Percentiles rank a stretch among this genome's conserved stretches.
Conservation (phyloP, 2,888 invertebrate genomes). For the Drosophila setosimentum region DNA sequence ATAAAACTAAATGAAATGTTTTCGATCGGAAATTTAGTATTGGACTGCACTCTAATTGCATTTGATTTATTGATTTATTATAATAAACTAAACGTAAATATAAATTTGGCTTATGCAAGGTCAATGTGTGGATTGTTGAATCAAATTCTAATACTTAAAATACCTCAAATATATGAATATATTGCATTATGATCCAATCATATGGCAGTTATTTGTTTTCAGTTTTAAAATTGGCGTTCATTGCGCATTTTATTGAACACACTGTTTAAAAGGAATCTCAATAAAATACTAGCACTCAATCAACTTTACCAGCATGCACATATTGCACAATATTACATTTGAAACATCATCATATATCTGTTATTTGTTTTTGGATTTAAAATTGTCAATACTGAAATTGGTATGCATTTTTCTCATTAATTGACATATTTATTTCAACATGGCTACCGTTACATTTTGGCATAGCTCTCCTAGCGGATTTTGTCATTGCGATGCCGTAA, state of each 20-base stretch:
- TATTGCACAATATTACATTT: not conserved
- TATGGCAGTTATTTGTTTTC: too few relatives aligned
- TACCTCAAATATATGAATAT: too few relatives aligned
- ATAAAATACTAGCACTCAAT: not conserved
- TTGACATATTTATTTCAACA: constrained; percentile 16
- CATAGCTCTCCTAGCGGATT: not conserved
- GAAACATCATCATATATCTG: not conserved
- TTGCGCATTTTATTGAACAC: not conserved
- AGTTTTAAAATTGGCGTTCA: not conserved
- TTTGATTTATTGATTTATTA: not conserved
- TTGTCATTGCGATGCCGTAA: not conserved
- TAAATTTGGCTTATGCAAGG: not conserved
- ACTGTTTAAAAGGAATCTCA: not conserved
- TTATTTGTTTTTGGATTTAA: not conserved
- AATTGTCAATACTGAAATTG: too few relatives aligned
- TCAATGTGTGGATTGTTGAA: not conserved
- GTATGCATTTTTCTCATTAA: not conserved
- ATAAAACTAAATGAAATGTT: constrained; percentile 35
- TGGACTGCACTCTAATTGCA: not conserved
- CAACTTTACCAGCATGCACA: not conserved
- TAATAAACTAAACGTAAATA: not conserved
- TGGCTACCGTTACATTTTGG: not conserved
- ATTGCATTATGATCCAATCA: not conserved
- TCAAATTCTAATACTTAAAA: not conserved
- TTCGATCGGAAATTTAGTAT: constrained; percentile 35